Evolutionary conservation across 2,888 invertebrate species (phyloP).

Genomic region (Ophraella communa): DNA sequence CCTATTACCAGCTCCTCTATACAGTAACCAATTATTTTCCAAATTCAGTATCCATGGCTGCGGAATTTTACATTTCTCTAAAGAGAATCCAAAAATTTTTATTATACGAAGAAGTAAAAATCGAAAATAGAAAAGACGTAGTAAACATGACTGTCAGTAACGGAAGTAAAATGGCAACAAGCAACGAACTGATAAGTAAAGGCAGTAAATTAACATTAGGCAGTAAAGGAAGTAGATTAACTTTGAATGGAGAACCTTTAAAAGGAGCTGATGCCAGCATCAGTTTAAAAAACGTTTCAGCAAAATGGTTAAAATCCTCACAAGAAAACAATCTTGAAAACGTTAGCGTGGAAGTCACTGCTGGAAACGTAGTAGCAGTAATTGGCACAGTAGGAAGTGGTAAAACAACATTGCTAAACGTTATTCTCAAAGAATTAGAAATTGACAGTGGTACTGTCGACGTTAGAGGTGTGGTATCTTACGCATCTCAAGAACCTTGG

Average conservation of each 20-base stretch:
- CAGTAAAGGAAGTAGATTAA: neutral
- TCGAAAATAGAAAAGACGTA: neutral
- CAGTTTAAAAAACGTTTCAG: slow-evolving; percentile 61
- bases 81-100: slow-evolving; percentile 65
- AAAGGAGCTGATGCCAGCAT: slow-evolving; percentile 24
- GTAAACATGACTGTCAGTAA: neutral
- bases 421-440: slow-evolving; percentile 74
- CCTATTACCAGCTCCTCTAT: slow-evolving; percentile 74
- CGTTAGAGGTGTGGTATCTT: slow-evolving; percentile 73
- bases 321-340: slow-evolving; percentile 62
- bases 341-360: slow-evolving; percentile 68
- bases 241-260: neutral
- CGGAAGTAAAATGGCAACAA: neutral
- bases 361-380: slow-evolving; percentile 64
- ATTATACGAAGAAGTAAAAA: slow-evolving; percentile 47
- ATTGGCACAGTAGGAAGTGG: slow-evolving; percentile 71
- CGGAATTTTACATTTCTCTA: slow-evolving; percentile 63
- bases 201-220: neutral
- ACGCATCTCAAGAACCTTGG: slow-evolving; percentile 88
- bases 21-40: slow-evolving; percentile 71
- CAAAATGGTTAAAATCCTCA: slow-evolving; percentile 66
- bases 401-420: slow-evolving; percentile 64
- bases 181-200: neutral
- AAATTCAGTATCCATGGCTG: slow-evolving; percentile 69
- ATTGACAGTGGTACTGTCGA: slow-evolving; percentile 68